A percentile compares a stretch with the other conserved stretches of the same genome.
These are phyloP conservation scores for Sphaerophoria rueppellii DNA, from an alignment of 2,888 invertebrate species.

Conservation along the genomic window DNA sequence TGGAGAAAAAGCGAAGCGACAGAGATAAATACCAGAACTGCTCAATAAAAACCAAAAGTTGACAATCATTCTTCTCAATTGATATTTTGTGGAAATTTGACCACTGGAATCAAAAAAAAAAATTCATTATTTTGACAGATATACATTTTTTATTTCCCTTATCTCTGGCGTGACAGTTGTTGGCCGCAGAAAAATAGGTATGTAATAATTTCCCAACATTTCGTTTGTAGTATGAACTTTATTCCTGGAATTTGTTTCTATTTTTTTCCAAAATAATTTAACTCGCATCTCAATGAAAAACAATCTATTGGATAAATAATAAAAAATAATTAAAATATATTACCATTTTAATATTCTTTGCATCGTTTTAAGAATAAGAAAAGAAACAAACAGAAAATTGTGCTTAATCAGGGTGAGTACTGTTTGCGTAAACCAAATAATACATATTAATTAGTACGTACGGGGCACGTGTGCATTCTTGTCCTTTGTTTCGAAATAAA, in stretches of 20 bases:
- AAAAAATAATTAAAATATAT: too few species aligned
- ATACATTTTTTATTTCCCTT: too few species aligned
- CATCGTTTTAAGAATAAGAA: neutral
- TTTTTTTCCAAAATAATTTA: neutral
- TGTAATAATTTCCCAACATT: neutral
- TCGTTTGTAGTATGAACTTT: neutral
- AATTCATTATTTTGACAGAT: too few species aligned
- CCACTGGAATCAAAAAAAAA: too few species aligned
- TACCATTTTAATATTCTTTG: too few species aligned
- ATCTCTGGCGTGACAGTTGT: neutral
- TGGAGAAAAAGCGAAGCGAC: too few species aligned
- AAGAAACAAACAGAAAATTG: neutral
- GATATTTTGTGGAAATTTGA: too few species aligned
- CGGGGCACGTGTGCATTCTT: conserved; percentile 29
- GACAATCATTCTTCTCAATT: too few species aligned
- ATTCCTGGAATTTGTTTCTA: neutral
- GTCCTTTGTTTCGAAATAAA: conserved; percentile 5
- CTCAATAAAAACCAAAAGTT: too few species aligned
- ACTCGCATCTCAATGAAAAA: conserved; percentile 2
- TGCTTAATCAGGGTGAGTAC: conserved; percentile 23
- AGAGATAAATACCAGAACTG: too few species aligned
- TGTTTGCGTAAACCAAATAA: conserved; percentile 10
- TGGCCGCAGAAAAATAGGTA: conserved; percentile 1
- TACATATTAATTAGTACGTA: conserved; percentile 10
- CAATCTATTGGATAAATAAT: too few species aligned